phyloP scores from a whole-genome alignment of 1,140 invertebrate genomes.

The Nasonia giraulti region DNA sequence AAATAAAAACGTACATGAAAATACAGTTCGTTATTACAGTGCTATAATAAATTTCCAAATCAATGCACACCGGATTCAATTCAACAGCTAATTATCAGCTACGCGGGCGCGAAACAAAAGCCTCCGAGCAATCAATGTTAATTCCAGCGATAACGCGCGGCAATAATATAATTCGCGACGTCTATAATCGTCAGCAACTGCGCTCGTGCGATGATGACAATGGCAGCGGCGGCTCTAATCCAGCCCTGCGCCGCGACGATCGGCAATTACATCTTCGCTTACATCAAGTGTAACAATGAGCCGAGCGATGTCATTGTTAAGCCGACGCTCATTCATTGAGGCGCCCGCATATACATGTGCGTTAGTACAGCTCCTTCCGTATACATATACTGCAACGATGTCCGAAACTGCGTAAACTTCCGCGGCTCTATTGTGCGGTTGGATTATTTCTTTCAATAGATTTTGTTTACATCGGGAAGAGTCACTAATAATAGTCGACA shows the following conservation, averaged over 20 bases:
- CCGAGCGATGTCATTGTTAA: conserved; percentile 26
- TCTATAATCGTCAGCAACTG: background rate
- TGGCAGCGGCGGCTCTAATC: background rate
- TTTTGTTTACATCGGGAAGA: no score
- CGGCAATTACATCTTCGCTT: conserved; percentile 43
- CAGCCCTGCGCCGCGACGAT: background rate
- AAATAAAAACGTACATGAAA: no score
- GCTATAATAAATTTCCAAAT: background rate
- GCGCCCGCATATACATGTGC: background rate
- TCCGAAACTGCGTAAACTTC: background rate
- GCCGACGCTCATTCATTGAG: conserved; percentile 21
- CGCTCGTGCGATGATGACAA: background rate
- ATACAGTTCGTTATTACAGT: no score
- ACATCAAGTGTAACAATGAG: conserved; percentile 45
- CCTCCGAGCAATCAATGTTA: background rate
- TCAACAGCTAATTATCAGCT: no score
- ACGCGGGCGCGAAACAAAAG: background rate
- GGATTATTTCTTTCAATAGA: no score
- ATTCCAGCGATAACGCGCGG: background rate
- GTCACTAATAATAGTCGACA: no score
- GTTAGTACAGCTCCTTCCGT: background rate
- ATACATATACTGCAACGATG: background rate
- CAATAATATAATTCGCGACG: background rate
- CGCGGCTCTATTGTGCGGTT: background rate
- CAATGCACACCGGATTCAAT: background rate